Base-by-base conservation (phyloP, 2,797 vertebrate genomes). In the Gymnocypris eckloni region DNA sequence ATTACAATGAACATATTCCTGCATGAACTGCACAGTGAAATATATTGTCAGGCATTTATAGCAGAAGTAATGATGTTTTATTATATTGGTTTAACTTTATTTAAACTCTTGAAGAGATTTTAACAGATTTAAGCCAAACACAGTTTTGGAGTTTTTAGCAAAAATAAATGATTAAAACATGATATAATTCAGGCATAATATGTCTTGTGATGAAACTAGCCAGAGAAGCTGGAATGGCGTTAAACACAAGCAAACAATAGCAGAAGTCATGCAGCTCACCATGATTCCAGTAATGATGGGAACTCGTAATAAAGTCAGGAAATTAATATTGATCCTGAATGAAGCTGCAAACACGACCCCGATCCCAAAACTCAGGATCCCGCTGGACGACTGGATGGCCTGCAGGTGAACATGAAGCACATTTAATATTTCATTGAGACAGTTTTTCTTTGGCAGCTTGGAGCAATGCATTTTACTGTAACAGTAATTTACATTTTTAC, bases 371-470 rank as follows among this genome's bases (percentile, higher is more conserved):
- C 92, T 94, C 76, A 94, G n/a, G 69, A 95, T 4, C 22, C 95
- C 95, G 2, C 92, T 92, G 77, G 90, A 12, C 18, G 93, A 73
- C 92, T 95, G 95, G 86, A 94, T n/a, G 87, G 91, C 91, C 95
- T 96, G 8, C 10, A 39, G 25, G 9, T 8, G 22, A 73, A 59
- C 52, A 71, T 7, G 20, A 70, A 52, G 6, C 18, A 72, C 48
- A 16, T 37, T 9, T 33, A 33, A 56, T 9, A 22, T 9, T 20
- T 52, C 15, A 16, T 16, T 50, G 48, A 50, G 13, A 50, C 6
- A 54, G 2, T 54, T 54, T 56, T 20, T 56, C 18, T 22, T 22
- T 56, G 54, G 7, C 52, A 56, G 52, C 52, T 7, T 56, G 2
- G 18, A 56, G 22, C 54, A 8, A 56, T 56, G 0, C 0, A 52